These are phyloP conservation scores for Diadegma fenestrale DNA, from an alignment of 2,888 invertebrate species.

Conservation along the genomic window DNA sequence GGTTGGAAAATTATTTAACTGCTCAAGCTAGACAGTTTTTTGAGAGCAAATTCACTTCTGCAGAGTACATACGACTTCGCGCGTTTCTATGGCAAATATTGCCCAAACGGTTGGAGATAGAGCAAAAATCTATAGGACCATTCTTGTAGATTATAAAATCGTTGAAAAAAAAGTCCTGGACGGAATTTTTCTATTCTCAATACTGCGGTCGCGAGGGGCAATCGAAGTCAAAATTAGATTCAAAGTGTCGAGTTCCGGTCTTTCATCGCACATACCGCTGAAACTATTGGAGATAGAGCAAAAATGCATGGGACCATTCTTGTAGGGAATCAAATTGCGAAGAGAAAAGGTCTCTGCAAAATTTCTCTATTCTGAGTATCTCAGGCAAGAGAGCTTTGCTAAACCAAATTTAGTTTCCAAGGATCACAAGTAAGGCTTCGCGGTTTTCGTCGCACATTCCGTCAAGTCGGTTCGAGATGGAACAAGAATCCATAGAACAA, in stretches of 20 bases:
- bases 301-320: not conserved
- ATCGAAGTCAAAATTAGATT: not conserved
- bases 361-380: not conserved
- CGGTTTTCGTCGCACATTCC: not conserved
- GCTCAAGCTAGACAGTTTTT: not conserved
- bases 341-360: not conserved
- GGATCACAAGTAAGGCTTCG: not conserved
- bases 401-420: not conserved
- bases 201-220: not conserved
- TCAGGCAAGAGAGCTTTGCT: not conserved
- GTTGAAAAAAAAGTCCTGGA: not conserved
- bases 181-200: not conserved
- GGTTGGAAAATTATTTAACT: not conserved
- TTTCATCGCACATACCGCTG: not conserved
- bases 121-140: not conserved
- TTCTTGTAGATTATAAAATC: not conserved
- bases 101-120: not conserved
- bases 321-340: not conserved
- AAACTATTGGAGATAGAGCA: not conserved
- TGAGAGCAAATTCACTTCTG: not conserved
- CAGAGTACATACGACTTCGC: not conserved
- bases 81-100: not conserved
- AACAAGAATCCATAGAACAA: not conserved
- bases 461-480: not conserved
- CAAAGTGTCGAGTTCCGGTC: too few species aligned